Base-by-base conservation (phyloP, 2,113 vertebrate genomes). In the Hystrix cristata region DNA sequence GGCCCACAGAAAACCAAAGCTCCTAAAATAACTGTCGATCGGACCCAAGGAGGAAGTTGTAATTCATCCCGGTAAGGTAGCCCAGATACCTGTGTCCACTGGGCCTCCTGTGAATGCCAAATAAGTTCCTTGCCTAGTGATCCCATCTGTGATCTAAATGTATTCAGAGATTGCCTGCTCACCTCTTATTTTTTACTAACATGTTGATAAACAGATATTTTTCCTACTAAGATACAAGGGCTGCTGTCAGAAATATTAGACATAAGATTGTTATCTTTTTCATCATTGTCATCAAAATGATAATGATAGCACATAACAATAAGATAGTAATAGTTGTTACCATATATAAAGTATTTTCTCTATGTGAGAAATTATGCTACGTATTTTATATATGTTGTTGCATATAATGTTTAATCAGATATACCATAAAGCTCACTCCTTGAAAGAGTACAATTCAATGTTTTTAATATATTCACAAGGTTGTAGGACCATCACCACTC, bases 11-110 rank as follows among this genome's bases (percentile, higher is more conserved):
- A 90, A 94, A 48, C 53, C 93, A 90, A 88, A 29, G 18, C 6
- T 96, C 72, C 72, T 89, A 64, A 90, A 94, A 94, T 34, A 94
- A 95, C 31, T 92, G 81, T 71, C 90, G 88, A 84, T 91, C 51
- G 55, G 94, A 18, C 91, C 46, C 85, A 55, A 34, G 43, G 38
- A 31, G 19, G 34, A 16, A 62, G 64, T 48, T 95, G 34, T 65
- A 95, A 95, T 94, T 96, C 76, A 94, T 95, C 78, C 64, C 95
- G 76, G 81, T 92, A 93, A 85, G 78, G 64, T 92, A n/a, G 85
- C 76, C 76, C 69, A 96, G 76, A 74, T 94, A 88, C 53, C 46
- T n/a, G 34, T 87, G 62, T 87, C 62, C 48, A 69, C 9, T 60
- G 57, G 84, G 78, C 59, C 34, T 94, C 82, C 48, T 60, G 29